Evolutionary conservation across 2,113 vertebrate genomes (phyloP), one percentile per base, ranked within the genome.

Genomic region (Glaucomys volans): DNA sequence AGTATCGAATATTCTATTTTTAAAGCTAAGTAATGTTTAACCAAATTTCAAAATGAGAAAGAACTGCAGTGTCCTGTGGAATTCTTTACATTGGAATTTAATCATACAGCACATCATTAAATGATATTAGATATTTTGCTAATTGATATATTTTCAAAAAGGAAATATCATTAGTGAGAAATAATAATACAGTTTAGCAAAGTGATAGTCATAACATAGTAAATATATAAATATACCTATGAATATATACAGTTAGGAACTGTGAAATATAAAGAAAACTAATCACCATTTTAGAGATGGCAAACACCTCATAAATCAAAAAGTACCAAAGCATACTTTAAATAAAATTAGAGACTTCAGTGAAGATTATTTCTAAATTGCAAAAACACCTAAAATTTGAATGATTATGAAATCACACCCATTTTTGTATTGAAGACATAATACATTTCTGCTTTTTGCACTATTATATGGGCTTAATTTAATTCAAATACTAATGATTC

Each of bases 171-270:
- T 54, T 75, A 79, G 5, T 10, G 12, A 79, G 66, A 89, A 92
- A 87, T 62, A 92, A 85, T 95, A 84, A 66, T 75, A 77, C 20
- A 35, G 5, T 67, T 90, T 82, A 77, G 22, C 11, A 79, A 91
- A 82, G 28, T 96, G 13, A 37, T 2, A 72, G n/a, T 77, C 35
- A 47, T 71, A 74, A 59, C 74, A 3, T 13, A 72, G 6, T 85
- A 54, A 81, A 82, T 37, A 67, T 28, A 37, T 44, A 75, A 74
- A 84, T 87, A 57, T 3, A 0, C 9, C 1, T 47, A 75, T 9
- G 20, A 47, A 69, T 54, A 69, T 62, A 47, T 0, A 89, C 4
- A 95, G 59, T 77, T 52, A 93, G 37, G 14, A 66, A 74, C 50
- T 94, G 16, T 59, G 20, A 91, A 93, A 62, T 82, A 82, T 32